Percentiles rank a stretch among this genome's conserved stretches.
phyloP scores from a whole-genome alignment of 2,797 vertebrate species.

The Leontopithecus rosalia region DNA sequence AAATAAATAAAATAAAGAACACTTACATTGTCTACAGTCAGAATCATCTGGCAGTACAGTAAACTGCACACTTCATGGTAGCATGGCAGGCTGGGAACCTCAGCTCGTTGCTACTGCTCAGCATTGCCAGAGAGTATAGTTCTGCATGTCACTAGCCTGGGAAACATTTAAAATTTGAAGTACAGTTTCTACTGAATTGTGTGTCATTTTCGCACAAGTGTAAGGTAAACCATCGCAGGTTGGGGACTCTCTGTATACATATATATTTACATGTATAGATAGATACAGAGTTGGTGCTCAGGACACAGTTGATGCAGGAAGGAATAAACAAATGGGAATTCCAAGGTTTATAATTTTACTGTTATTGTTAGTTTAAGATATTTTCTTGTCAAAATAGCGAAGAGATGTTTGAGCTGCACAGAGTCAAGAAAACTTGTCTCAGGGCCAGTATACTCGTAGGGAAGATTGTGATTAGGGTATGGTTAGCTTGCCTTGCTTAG shows the following conservation, averaged over 20 bases:
- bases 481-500: background rate
- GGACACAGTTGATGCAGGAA: background rate
- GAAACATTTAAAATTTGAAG: background rate
- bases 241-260: too few relatives aligned
- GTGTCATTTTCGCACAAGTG: background rate
- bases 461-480: background rate
- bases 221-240: background rate
- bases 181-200: background rate
- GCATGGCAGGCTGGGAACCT: background rate
- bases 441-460: background rate
- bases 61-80: background rate
- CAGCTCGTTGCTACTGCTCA: background rate
- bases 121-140: background rate
- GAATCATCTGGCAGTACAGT: background rate
- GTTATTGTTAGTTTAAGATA: background rate
- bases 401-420: background rate
- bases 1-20: background rate
- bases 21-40: background rate
- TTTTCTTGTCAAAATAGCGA: background rate
- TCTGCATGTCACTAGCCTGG: background rate
- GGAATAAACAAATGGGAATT: background rate
- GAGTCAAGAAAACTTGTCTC: background rate
- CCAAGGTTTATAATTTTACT: background rate
- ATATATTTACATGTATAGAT: background rate
- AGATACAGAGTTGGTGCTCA: background rate